Evolutionary conservation across 1,140 invertebrate genomes (phyloP).

Genomic region (Philaenus spumarius): DNA sequence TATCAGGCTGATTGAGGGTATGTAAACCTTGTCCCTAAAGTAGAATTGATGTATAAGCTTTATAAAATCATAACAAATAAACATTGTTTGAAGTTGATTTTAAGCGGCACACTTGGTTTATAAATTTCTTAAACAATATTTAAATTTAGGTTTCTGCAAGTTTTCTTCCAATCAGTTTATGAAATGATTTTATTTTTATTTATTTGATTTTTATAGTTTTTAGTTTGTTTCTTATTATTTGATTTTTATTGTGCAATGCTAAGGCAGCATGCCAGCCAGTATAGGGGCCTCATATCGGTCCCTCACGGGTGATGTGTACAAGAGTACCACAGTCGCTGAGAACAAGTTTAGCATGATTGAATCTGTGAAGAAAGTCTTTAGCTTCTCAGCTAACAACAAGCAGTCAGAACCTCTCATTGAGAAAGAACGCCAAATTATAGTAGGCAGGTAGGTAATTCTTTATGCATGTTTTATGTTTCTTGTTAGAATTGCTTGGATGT

Average conservation of each 20-base stretch:
- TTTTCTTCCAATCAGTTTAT: too few relatives aligned
- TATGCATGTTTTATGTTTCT: not conserved
- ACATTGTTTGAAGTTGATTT: too few relatives aligned
- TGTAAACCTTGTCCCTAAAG: too few relatives aligned
- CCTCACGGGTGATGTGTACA: constrained; percentile 54
- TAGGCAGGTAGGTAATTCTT: constrained; percentile 40
- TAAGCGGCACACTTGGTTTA: too few relatives aligned
- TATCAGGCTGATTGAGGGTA: too few relatives aligned
- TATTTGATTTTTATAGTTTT: not conserved
- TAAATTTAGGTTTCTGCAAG: too few relatives aligned
- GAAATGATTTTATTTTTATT: too few relatives aligned
- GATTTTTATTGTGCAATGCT: not conserved
- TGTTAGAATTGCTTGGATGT: not conserved
- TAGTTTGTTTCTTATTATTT: not conserved
- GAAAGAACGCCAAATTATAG: constrained; percentile 38
- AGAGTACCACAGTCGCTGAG: constrained; percentile 52
- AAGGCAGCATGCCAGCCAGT: constrained; percentile 46
- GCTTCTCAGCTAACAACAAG: constrained; percentile 44
- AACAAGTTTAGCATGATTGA: constrained; percentile 49
- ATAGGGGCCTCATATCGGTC: constrained; percentile 55
- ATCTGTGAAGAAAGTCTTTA: constrained; percentile 55
- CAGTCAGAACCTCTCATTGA: constrained; percentile 48
- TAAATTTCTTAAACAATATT: too few relatives aligned
- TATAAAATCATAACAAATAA: too few relatives aligned
- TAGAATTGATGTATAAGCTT: too few relatives aligned